Conservation (phyloP, 2,797 vertebrate species). For the Melanotaenia maccullochi region DNA sequence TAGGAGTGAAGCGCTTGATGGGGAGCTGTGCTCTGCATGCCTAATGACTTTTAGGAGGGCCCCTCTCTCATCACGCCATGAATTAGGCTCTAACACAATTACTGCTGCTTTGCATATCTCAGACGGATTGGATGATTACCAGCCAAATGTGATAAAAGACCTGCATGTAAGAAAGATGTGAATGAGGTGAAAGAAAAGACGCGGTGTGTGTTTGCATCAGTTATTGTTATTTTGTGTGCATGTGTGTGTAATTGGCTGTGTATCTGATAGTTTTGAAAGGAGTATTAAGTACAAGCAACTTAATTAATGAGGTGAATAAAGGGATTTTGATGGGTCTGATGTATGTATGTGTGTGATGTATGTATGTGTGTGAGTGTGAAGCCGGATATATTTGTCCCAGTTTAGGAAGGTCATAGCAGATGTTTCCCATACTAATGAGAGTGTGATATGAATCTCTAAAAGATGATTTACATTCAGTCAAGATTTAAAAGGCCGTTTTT, state of each 20-base stretch:
- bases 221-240: background rate
- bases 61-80: constrained; percentile 62
- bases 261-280: constrained; percentile 35
- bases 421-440: constrained; percentile 49
- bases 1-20: constrained; percentile 69
- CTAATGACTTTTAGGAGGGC: constrained; percentile 73
- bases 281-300: constrained; percentile 52
- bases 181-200: constrained; percentile 25
- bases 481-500: constrained; percentile 30
- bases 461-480: constrained; percentile 23
- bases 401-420: constrained; percentile 55
- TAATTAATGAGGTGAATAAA: constrained; percentile 59
- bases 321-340: constrained; percentile 36
- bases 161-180: constrained; percentile 66
- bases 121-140: constrained; percentile 80
- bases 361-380: constrained; percentile 21
- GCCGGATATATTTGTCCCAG: constrained; percentile 14
- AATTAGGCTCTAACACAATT: constrained; percentile 83
- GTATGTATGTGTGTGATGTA: constrained; percentile 20
- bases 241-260: background rate
- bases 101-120: constrained; percentile 82
- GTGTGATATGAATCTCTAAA: constrained; percentile 42
- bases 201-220: background rate
- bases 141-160: constrained; percentile 79
- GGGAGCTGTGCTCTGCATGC: constrained; percentile 74